A percentile compares a stretch with the other conserved stretches of the same genome.
Conservation (phyloP, 2,797 vertebrate genomes). For the Lemur catta region DNA sequence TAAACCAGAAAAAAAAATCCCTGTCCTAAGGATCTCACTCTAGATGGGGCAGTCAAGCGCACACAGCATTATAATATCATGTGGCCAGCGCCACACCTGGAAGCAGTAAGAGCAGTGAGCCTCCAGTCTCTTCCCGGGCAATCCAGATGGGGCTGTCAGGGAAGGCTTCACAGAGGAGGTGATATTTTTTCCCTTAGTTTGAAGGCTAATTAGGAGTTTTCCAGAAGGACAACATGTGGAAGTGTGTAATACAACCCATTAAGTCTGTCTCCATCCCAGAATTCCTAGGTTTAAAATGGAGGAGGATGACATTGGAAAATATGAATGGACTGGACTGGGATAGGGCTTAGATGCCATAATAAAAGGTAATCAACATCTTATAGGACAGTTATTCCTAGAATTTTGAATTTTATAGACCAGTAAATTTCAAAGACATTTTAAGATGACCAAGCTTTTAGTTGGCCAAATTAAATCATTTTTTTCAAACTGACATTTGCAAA, state of each 20-base stretch:
- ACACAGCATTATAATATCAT: not conserved
- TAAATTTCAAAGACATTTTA: constrained; percentile 48
- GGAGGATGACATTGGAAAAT: constrained; percentile 11
- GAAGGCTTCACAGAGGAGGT: not conserved
- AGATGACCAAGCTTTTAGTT: not conserved
- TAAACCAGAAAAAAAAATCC: not conserved
- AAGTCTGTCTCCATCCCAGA: not conserved
- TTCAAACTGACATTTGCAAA: constrained; percentile 25
- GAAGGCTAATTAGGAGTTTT: constrained; percentile 22
- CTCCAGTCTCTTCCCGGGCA: not conserved
- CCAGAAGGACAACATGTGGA: not conserved
- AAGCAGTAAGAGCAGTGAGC: not conserved
- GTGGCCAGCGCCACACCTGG: not conserved
- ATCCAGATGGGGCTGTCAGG: not conserved
- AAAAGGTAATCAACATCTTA: constrained; percentile 26
- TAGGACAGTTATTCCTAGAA: not conserved
- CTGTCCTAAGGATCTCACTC: not conserved
- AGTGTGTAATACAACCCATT: not conserved
- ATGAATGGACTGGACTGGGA: not conserved
- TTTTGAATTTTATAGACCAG: not conserved
- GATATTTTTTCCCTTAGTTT: not conserved
- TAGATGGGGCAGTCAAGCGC: not conserved
- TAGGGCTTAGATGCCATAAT: not conserved
- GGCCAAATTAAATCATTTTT: not conserved
- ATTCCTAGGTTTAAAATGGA: constrained; percentile 10